These are phyloP conservation scores for Kryphioiulus occultus DNA, from an alignment of 2,888 invertebrate species.

Conservation along the genomic window DNA sequence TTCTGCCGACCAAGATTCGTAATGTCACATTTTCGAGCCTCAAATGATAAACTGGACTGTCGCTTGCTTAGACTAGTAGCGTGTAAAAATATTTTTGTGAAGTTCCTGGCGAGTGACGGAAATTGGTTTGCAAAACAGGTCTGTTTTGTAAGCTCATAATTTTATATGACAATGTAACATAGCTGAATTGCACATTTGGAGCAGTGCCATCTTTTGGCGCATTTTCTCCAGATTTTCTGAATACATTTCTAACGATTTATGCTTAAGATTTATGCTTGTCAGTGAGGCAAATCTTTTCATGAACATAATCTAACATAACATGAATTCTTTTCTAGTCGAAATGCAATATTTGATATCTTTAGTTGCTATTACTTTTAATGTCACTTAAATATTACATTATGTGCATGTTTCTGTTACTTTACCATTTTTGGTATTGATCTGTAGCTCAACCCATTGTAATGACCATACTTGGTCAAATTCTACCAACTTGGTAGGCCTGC, in stretches of 20 bases:
- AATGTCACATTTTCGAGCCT: neutral
- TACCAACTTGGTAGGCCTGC: too few species aligned
- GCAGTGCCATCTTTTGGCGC: neutral
- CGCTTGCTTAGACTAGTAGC: neutral
- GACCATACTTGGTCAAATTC: too few species aligned
- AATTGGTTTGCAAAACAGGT: neutral
- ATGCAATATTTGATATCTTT: neutral
- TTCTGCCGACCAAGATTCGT: too few species aligned
- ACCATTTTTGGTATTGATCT: neutral
- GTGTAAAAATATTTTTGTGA: neutral
- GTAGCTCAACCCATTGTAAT: too few species aligned
- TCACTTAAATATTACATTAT: neutral
- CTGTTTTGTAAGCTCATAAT: neutral
- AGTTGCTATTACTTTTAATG: neutral
- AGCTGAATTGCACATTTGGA: neutral
- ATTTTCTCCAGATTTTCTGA: neutral
- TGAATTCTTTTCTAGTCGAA: neutral
- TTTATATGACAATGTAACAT: neutral
- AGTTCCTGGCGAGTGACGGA: neutral
- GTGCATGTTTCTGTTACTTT: neutral
- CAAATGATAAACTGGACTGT: neutral
- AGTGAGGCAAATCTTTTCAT: neutral
- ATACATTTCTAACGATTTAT: neutral
- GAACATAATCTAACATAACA: neutral
- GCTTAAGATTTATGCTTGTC: neutral